Evolutionary conservation across 2,888 invertebrate genomes (phyloP).

Genomic region (Isotomurus palustris): DNA sequence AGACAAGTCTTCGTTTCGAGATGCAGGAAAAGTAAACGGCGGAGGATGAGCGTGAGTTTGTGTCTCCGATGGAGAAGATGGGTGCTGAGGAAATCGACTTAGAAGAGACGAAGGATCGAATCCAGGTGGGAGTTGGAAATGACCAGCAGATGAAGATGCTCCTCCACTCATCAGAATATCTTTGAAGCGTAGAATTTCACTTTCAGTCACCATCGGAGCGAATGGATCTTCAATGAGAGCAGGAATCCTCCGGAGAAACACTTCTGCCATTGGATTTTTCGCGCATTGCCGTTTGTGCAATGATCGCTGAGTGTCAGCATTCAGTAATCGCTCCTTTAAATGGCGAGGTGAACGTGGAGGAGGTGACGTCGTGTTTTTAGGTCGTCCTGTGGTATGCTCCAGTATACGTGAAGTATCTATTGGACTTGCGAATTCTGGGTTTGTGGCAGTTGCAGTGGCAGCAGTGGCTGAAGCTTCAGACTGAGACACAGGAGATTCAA

Average conservation of each 20-base stretch:
- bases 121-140: too few species aligned
- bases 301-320: neutral
- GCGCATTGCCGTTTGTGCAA: neutral
- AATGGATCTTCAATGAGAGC: conserved; percentile 35
- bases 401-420: too few species aligned
- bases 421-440: neutral
- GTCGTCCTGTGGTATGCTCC: neutral
- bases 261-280: neutral
- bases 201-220: conserved; percentile 3
- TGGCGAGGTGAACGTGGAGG: neutral
- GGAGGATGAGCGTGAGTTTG: too few species aligned
- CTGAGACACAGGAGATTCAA: neutral
- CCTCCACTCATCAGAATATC: neutral
- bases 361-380: neutral
- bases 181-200: neutral
- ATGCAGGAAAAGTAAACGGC: too few species aligned
- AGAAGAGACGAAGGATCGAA: too few species aligned
- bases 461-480: too few species aligned
- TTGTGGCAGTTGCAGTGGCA: neutral
- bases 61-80: too few species aligned
- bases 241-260: conserved; percentile 21
- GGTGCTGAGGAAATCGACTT: too few species aligned
- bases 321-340: too few species aligned
- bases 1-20: too few species aligned
- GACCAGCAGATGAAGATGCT: too few species aligned